A percentile compares a stretch with the other conserved stretches of the same genome.
Evolutionary conservation across 1,140 invertebrate genomes (phyloP).

Genomic region (Drepana arcuata): DNA sequence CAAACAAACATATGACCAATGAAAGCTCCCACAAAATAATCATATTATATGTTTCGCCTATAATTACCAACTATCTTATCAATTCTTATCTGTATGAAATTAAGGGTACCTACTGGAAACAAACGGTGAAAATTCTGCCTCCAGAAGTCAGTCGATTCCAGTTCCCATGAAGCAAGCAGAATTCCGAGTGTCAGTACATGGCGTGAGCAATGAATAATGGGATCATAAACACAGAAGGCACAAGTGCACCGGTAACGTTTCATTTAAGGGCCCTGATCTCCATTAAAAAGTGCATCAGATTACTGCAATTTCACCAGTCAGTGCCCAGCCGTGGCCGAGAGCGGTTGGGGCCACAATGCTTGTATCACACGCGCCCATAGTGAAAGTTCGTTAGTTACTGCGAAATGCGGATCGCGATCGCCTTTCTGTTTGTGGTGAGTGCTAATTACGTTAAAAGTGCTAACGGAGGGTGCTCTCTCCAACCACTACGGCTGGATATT

Average conservation of each 20-base stretch:
- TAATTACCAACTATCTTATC: too few relatives aligned
- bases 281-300: constrained; percentile 19
- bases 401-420: constrained; percentile 60
- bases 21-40: too few relatives aligned
- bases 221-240: too few relatives aligned
- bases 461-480: constrained; percentile 29
- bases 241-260: constrained; percentile 24
- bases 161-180: too few relatives aligned
- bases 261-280: constrained; percentile 13
- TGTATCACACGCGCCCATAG: constrained; percentile 34
- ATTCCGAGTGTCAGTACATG: too few relatives aligned
- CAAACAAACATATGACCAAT: too few relatives aligned
- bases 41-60: too few relatives aligned
- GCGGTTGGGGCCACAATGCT: constrained; percentile 43
- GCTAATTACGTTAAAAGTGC: constrained; percentile 50
- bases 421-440: constrained; percentile 69
- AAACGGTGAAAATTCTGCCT: too few relatives aligned
- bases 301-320: constrained; percentile 40
- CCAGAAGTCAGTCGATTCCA: too few relatives aligned
- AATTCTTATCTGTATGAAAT: too few relatives aligned
- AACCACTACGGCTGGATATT: not conserved
- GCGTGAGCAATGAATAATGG: too few relatives aligned
- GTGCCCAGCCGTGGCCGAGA: constrained; percentile 33
- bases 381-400: constrained; percentile 62
- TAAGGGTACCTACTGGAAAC: too few relatives aligned